Evolutionary conservation across 2,888 invertebrate species (phyloP).

Genomic region (Altica lythri): DNA sequence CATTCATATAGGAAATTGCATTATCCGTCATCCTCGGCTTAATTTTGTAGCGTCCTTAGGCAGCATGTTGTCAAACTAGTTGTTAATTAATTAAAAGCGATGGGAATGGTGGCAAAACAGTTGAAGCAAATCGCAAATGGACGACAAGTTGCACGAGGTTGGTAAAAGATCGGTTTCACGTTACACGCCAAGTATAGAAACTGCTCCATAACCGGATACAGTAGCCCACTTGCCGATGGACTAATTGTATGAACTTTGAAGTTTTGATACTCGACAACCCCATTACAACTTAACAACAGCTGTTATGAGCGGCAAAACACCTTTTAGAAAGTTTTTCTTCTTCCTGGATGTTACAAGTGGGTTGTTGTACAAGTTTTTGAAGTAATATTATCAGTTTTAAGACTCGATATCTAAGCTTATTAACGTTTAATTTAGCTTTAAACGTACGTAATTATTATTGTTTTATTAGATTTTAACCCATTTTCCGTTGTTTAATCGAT

Average conservation of each 20-base stretch:
- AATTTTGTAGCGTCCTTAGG: conserved; percentile 4
- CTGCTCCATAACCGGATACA: conserved; percentile 22
- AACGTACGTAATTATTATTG: too few relatives aligned
- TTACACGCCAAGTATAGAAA: conserved; percentile 6
- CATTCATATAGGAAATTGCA: conserved; percentile 9
- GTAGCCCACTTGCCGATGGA: conserved; percentile 8
- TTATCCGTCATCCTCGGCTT: background rate
- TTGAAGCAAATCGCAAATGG: conserved; percentile 16
- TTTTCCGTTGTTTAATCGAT: too few relatives aligned
- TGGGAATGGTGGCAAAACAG: conserved; percentile 12
- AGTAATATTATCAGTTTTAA: too few relatives aligned
- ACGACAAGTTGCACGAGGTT: background rate
- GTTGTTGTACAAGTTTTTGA: too few relatives aligned
- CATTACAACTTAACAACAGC: conserved; percentile 7
- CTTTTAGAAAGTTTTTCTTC: too few relatives aligned
- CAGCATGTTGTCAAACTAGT: conserved; percentile 12
- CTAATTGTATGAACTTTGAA: conserved; percentile 23
- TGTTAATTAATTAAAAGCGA: conserved; percentile 23
- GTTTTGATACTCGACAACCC: conserved; percentile 10
- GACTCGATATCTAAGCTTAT: too few relatives aligned
- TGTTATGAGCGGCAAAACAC: too few relatives aligned
- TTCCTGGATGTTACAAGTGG: too few relatives aligned
- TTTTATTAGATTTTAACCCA: too few relatives aligned
- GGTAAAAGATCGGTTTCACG: conserved; percentile 3
- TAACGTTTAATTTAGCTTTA: too few relatives aligned